Percentiles rank a stretch among this genome's conserved stretches.
phyloP scores from a whole-genome alignment of 2,113 vertebrate genomes.

The Lamprotornis superbus region DNA sequence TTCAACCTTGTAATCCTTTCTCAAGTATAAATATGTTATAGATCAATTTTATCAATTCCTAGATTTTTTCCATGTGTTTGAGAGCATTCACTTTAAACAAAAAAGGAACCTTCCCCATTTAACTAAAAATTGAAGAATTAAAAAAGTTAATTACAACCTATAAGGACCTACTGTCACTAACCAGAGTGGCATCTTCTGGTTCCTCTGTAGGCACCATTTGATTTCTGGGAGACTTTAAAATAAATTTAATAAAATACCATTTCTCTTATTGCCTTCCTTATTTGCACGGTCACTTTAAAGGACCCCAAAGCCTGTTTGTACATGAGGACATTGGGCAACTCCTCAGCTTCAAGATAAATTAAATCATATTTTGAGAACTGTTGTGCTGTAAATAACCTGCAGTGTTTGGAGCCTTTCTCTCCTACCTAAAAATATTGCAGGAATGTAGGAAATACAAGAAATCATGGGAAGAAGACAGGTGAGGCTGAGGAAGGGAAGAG shows the following conservation, averaged over 20 bases:
- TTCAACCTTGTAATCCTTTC: constrained; percentile 19
- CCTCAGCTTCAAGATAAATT: background rate
- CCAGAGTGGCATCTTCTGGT: background rate
- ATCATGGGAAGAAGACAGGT: background rate
- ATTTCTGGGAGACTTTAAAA: background rate
- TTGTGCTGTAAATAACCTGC: background rate
- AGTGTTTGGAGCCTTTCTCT: background rate
- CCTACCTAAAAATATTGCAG: background rate
- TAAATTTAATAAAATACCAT: background rate
- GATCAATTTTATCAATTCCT: constrained; percentile 17
- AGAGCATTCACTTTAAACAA: background rate
- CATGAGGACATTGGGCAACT: background rate
- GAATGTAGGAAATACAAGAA: background rate
- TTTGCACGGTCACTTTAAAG: background rate
- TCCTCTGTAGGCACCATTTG: background rate
- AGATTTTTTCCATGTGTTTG: background rate
- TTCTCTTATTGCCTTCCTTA: background rate
- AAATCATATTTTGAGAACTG: background rate
- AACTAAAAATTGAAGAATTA: background rate
- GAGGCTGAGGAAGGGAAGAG: background rate
- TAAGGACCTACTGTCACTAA: background rate
- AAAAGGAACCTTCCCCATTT: background rate
- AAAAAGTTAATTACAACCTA: background rate
- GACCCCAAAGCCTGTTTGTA: background rate
- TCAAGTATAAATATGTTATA: constrained; percentile 5